These are phyloP conservation scores for Pseudanteris insignis DNA, from an alignment of 2,888 invertebrate genomes.

Conservation along the genomic window DNA sequence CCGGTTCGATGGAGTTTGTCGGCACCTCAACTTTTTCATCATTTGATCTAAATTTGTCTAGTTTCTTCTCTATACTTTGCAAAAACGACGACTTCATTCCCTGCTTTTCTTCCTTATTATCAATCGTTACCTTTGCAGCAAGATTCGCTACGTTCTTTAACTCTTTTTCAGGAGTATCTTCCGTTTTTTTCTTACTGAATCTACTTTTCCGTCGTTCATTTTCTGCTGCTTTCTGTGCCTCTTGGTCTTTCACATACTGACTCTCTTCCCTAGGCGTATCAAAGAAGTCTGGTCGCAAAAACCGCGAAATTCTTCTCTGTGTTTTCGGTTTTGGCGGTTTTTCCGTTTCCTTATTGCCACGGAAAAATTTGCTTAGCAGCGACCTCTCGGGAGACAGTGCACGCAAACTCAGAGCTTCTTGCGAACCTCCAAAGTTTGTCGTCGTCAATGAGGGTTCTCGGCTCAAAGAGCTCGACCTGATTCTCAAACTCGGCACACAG, in stretches of 20 bases:
- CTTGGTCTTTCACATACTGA: slow-evolving; percentile 69
- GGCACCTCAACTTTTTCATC: slow-evolving; percentile 71
- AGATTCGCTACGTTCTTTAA: slow-evolving; percentile 58
- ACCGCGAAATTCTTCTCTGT: slow-evolving; percentile 76
- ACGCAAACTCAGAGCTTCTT: slow-evolving; percentile 38
- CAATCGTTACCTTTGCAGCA: slow-evolving; percentile 50
- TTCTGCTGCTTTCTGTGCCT: slow-evolving; percentile 64
- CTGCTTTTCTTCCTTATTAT: slow-evolving; percentile 50
- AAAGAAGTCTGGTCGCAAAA: slow-evolving; percentile 81
- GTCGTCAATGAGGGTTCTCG: slow-evolving; percentile 48
- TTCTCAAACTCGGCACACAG: slow-evolving; percentile 58
- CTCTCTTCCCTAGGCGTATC: slow-evolving; percentile 76
- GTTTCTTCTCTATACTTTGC: slow-evolving; percentile 77
- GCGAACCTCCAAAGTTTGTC: slow-evolving; percentile 48
- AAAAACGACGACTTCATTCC: slow-evolving; percentile 70
- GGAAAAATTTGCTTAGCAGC: slow-evolving; percentile 69
- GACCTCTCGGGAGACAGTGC: slow-evolving; percentile 68
- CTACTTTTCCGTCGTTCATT: slow-evolving; percentile 72
- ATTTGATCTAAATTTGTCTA: slow-evolving; percentile 59
- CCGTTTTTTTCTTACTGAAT: slow-evolving; percentile 74
- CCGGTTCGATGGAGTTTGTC: too few relatives aligned
- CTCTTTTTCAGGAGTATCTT: slow-evolving; percentile 56
- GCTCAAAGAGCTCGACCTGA: slow-evolving; percentile 58
- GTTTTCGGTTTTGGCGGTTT: slow-evolving; percentile 60
- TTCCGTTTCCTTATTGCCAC: slow-evolving; percentile 65